Evolutionary conservation across 2,888 invertebrate genomes (phyloP).

Genomic region (Campoplex nolae): DNA sequence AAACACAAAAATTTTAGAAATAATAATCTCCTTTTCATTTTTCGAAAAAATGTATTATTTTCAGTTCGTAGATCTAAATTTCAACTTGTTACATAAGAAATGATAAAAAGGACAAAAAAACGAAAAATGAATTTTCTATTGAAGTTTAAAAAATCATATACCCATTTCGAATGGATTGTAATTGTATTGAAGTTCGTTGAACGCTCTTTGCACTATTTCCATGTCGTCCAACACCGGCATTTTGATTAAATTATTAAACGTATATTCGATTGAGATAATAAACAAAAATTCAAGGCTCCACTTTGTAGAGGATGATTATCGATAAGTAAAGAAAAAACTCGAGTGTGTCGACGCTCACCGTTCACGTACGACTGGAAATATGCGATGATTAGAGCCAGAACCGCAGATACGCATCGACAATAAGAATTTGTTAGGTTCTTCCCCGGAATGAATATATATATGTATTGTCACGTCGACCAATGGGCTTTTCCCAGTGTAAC

Average conservation of each 20-base stretch:
- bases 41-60: neutral
- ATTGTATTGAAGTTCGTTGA: conserved; percentile 62
- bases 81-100: neutral
- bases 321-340: neutral
- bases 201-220: conserved; percentile 56
- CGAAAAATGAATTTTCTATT: neutral
- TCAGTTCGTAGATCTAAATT: neutral
- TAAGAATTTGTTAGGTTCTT: conserved; percentile 67
- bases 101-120: neutral
- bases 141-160: conserved; percentile 65
- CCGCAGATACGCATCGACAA: conserved; percentile 45
- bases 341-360: conserved; percentile 52
- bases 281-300: neutral
- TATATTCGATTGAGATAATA: neutral
- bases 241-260: conserved; percentile 8
- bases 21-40: neutral
- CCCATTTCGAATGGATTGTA: conserved; percentile 69
- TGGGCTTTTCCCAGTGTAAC: conserved; percentile 51
- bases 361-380: conserved; percentile 54
- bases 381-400: conserved; percentile 21
- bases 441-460: conserved; percentile 62
- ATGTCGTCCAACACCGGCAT: conserved; percentile 76
- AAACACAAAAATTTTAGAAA: neutral
- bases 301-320: neutral
- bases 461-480: conserved; percentile 53